Evolutionary conservation across 2,888 invertebrate genomes (phyloP).

Genomic region (Chloroclysta siterata): DNA sequence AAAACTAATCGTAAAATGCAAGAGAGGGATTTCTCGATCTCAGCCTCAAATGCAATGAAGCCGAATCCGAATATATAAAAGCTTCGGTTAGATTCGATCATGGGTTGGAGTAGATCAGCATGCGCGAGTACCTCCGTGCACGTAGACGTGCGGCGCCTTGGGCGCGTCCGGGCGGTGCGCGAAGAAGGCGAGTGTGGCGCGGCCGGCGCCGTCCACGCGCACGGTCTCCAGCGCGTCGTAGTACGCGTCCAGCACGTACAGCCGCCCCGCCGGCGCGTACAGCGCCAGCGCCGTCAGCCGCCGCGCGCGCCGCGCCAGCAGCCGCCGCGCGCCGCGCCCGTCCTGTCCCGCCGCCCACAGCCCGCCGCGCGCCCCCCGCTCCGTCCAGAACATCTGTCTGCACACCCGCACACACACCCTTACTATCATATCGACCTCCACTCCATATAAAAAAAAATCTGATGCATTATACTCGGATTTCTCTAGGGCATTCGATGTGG

Average conservation of each 20-base stretch:
- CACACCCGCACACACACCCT: background rate
- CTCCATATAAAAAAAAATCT: no score
- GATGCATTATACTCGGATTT: no score
- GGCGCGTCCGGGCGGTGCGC: conserved; percentile 41
- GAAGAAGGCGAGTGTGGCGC: conserved; percentile 67
- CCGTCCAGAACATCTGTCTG: conserved; percentile 88
- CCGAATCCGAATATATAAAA: no score
- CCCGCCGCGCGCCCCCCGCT: conserved; percentile 85
- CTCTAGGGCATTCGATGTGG: no score
- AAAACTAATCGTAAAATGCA: no score
- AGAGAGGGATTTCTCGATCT: no score
- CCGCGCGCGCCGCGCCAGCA: conserved; percentile 86
- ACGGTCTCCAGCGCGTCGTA: conserved; percentile 89
- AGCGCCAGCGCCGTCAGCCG: conserved; percentile 92
- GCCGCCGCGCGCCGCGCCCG: conserved; percentile 73
- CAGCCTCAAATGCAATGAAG: no score
- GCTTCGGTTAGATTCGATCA: no score
- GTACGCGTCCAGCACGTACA: conserved; percentile 95
- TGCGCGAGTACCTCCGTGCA: conserved; percentile 29
- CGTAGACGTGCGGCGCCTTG: conserved; percentile 24
- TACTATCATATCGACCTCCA: background rate
- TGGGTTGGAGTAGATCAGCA: no score
- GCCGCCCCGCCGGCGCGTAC: conserved; percentile 88
- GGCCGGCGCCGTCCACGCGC: conserved; percentile 87
- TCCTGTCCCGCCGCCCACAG: conserved; percentile 88